A percentile compares a stretch with the other conserved stretches of the same genome.
Conservation (phyloP, 2,888 invertebrate genomes). For the Pollenia labialis region DNA sequence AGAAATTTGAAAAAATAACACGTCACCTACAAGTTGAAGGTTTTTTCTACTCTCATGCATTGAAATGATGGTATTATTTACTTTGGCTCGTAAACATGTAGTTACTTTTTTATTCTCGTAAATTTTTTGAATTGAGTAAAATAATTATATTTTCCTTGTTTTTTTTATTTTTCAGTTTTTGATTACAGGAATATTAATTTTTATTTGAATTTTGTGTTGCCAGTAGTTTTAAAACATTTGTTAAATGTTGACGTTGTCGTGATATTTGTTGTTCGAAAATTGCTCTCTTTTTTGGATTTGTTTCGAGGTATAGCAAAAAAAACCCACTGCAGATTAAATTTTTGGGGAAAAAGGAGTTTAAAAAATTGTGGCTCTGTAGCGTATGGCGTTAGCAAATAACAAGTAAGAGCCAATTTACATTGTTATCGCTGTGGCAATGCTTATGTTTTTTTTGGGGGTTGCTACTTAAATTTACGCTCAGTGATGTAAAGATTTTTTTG, state of each 20-base stretch:
- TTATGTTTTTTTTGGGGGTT: too few species aligned
- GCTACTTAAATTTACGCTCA: too few species aligned
- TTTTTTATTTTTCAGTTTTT: constrained; percentile 30
- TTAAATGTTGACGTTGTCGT: constrained; percentile 54
- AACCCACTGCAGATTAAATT: neutral
- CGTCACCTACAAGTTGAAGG: constrained; percentile 50
- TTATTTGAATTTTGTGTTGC: constrained; percentile 56
- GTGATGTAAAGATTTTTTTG: too few species aligned
- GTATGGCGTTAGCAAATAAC: too few species aligned
- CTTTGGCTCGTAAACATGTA: neutral
- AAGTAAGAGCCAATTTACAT: too few species aligned
- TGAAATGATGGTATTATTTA: neutral
- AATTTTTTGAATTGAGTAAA: neutral
- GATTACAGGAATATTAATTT: constrained; percentile 62
- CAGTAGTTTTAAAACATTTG: constrained; percentile 67
- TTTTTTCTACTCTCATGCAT: neutral
- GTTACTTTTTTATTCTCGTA: neutral
- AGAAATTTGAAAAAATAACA: constrained; percentile 38
- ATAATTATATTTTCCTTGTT: neutral
- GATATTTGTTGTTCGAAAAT: neutral
- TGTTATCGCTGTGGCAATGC: too few species aligned
- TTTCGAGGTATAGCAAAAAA: neutral
- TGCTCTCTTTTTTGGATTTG: neutral
- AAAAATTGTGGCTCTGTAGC: too few species aligned
- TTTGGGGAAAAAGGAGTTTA: neutral